Evolutionary conservation across 2,888 invertebrate species (phyloP), one percentile per base, ranked within the genome.

Genomic region (Pelosia muscerda): DNA sequence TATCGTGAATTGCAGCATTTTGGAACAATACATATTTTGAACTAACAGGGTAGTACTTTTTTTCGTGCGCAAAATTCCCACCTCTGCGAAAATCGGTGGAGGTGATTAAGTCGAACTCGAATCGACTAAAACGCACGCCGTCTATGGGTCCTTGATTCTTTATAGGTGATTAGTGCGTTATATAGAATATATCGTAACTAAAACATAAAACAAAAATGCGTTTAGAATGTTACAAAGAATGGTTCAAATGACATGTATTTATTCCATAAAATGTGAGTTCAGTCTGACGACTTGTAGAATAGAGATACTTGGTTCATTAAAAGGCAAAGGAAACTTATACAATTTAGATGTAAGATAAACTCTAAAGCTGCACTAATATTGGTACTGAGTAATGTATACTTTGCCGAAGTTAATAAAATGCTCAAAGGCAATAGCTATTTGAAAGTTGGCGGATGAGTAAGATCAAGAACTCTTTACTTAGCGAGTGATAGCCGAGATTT

Each of bases 191-290:
- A 79, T 78, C 82, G 79, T 54, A 23, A 11, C 22, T 10, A 11
- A 76, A 75, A 31, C 64, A 66, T 61, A 62, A 57, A 56, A 78
- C 77, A 81, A 81, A 81, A 79, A 81, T 69, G 71, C 66, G 49
- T 67, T 68, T 71, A 58, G 19, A 31, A 26, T 31, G 60, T 15
- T 63, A 61, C 25, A 38, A 38, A 53, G 58, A 74, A 58, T n/a
- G 3, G 13, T 23, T 55, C 11, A 49, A 4, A n/a, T n/a, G 13
- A 22, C 1, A 55, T 13, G 15, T 55, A 49, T 49, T 49, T 19
- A 49, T n/a, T 19, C 19, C n/a, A 8, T n/a, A 22, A 0, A n/a
- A 38, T 31, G 15, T 25, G 22, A 34, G 59, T 26, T 19, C 38
- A 65, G 54, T 65, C 53, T 31, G 53, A 49, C n/a, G 23, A 68